These are phyloP conservation scores for Hepsetus odoe DNA, from an alignment of 2,113 vertebrate species.

Conservation along the genomic window DNA sequence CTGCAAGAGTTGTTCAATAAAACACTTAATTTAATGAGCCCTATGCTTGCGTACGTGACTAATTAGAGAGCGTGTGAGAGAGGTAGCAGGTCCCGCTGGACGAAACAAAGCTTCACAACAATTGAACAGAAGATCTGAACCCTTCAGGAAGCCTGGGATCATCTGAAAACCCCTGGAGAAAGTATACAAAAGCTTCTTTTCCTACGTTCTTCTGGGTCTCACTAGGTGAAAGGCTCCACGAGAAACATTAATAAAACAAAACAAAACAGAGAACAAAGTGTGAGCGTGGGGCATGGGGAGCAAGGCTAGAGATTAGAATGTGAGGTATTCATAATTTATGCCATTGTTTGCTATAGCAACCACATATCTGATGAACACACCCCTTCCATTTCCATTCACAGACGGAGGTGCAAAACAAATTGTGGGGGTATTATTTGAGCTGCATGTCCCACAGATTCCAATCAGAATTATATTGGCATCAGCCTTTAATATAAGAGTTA, in stretches of 20 bases:
- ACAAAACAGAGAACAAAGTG: constrained; percentile 58
- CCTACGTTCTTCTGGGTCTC: neutral
- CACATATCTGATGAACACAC: constrained; percentile 65
- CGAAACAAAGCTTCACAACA: neutral
- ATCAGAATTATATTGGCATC: too few species aligned
- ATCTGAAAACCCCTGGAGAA: neutral
- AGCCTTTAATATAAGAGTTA: too few species aligned
- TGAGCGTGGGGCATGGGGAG: constrained; percentile 51
- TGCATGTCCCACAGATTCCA: too few species aligned
- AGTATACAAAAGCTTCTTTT: constrained; percentile 13
- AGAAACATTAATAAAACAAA: constrained; percentile 68
- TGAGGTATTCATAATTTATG: constrained; percentile 74
- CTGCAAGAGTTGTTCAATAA: neutral
- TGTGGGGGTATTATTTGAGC: too few species aligned
- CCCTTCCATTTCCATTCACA: constrained; percentile 70
- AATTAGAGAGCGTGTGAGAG: neutral
- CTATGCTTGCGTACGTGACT: neutral
- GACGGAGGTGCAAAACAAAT: constrained; percentile 42
- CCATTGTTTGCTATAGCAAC: constrained; percentile 64
- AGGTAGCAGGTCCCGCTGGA: neutral
- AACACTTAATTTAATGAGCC: neutral
- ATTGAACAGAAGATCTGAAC: neutral
- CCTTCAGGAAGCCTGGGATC: neutral
- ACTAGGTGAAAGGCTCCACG: neutral
- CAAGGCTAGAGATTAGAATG: constrained; percentile 64